These are phyloP conservation scores for Crotalus tigris DNA, from an alignment of 2,113 vertebrate genomes.

Conservation along the genomic window DNA sequence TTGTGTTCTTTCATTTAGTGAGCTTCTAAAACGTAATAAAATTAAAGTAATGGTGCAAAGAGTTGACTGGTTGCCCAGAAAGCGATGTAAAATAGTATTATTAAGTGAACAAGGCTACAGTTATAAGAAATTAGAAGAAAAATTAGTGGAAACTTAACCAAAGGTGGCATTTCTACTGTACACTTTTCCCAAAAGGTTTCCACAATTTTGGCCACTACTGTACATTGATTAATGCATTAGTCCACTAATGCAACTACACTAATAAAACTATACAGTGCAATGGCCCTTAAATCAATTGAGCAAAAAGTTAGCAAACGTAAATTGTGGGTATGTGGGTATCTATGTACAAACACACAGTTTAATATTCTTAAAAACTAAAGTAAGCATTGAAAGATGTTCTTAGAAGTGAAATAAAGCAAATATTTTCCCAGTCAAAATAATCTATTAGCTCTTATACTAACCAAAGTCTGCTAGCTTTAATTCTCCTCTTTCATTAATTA, in stretches of 20 bases:
- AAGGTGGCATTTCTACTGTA: too few species aligned
- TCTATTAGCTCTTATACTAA: constrained; percentile 74
- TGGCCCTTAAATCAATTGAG: neutral
- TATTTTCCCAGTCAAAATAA: constrained; percentile 19
- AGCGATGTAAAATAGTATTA: too few species aligned
- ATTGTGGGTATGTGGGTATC: neutral
- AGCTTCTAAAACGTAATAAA: too few species aligned
- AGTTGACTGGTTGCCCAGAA: too few species aligned
- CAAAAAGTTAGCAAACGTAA: neutral
- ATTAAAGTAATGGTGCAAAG: too few species aligned
- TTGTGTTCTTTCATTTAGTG: too few species aligned
- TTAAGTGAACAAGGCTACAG: too few species aligned
- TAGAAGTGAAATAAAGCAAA: constrained; percentile 19
- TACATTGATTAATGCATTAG: neutral
- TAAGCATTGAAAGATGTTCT: neutral
- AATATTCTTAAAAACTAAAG: neutral
- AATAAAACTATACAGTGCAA: neutral
- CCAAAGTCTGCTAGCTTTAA: constrained; percentile 97
- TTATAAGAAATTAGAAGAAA: too few species aligned
- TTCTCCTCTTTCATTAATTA: constrained; percentile 96
- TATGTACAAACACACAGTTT: neutral
- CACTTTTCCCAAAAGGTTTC: too few species aligned
- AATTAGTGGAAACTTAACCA: too few species aligned
- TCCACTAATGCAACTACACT: neutral
- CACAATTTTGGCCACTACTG: neutral